These are phyloP conservation scores for Drosophila helvetica DNA, from an alignment of 2,888 invertebrate species.

Conservation along the genomic window DNA sequence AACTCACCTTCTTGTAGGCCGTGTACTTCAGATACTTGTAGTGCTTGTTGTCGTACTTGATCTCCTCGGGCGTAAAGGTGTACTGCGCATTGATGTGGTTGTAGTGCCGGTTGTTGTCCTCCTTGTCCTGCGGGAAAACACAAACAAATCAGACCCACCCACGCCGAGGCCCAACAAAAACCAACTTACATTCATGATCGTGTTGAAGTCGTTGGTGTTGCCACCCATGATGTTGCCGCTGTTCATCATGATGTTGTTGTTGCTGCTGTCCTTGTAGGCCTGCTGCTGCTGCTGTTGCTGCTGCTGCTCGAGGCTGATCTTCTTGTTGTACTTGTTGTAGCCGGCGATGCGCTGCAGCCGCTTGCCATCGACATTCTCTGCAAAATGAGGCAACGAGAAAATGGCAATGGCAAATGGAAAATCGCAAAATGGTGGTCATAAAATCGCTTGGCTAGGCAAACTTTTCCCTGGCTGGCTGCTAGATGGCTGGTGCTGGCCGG, in stretches of 20 bases:
- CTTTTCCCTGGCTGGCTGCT: conserved; percentile 45
- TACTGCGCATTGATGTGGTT: conserved; percentile 85
- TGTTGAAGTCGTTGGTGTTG: conserved; percentile 82
- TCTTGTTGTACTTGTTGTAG: conserved; percentile 86
- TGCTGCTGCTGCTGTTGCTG: conserved; percentile 76
- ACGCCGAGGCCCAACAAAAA: not conserved
- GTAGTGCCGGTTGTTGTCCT: conserved; percentile 84
- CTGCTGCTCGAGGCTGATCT: conserved; percentile 85
- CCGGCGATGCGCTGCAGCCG: conserved; percentile 86
- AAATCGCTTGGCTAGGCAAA: conserved; percentile 61
- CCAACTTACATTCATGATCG: conserved; percentile 82
- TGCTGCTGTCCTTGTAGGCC: conserved; percentile 81
- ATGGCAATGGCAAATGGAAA: conserved; percentile 17
- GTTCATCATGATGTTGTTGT: conserved; percentile 80
- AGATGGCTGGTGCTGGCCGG: too few species aligned
- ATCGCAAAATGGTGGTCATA: conserved; percentile 54
- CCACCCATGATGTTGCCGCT: conserved; percentile 73
- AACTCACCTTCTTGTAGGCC: conserved; percentile 87
- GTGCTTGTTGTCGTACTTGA: conserved; percentile 91
- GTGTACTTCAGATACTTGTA: conserved; percentile 91
- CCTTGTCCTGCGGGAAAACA: conserved; percentile 76
- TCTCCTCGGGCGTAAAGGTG: conserved; percentile 89
- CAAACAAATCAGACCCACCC: conserved; percentile 2
- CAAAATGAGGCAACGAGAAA: conserved; percentile 6
- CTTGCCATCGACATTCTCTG: conserved; percentile 84